phyloP scores from a whole-genome alignment of 2,888 invertebrate species.

The Drosophila siamana region DNA sequence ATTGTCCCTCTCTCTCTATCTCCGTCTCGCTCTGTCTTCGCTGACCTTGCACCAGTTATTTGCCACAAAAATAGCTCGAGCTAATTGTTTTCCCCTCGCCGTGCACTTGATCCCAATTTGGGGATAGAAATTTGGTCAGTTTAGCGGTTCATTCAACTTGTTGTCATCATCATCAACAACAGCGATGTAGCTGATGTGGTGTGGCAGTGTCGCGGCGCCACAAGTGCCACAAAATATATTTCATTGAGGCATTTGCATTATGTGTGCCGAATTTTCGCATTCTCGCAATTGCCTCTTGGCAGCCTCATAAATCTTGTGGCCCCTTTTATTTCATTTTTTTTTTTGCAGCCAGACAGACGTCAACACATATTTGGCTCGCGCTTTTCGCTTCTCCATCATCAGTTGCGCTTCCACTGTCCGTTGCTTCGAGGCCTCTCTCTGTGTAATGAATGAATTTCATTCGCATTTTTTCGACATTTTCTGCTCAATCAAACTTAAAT shows the following conservation, averaged over 20 bases:
- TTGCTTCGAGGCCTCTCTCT: slow-evolving; percentile 4
- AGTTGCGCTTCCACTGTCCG: neutral
- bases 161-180: slow-evolving; percentile 38
- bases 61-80: slow-evolving; percentile 22
- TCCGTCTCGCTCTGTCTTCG: no score
- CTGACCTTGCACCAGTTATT: slow-evolving; percentile 11
- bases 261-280: slow-evolving; percentile 30
- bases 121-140: slow-evolving; percentile 33
- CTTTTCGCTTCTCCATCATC: neutral
- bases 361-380: slow-evolving; percentile 21
- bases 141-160: slow-evolving; percentile 63
- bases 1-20: slow-evolving; percentile 1
- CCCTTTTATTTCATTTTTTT: neutral
- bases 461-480: slow-evolving; percentile 10
- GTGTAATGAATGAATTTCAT: slow-evolving; percentile 46
- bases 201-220: slow-evolving; percentile 53
- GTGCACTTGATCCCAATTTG: slow-evolving; percentile 51
- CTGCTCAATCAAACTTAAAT: slow-evolving; percentile 47
- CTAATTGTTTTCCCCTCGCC: slow-evolving; percentile 6
- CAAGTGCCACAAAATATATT: slow-evolving; percentile 72
- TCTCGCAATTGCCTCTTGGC: slow-evolving; percentile 34
- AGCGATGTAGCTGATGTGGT: neutral
- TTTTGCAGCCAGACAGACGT: slow-evolving; percentile 29
- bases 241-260: slow-evolving; percentile 76
- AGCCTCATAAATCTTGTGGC: slow-evolving; percentile 51